Conservation (phyloP, 2,797 vertebrate species). For the Lepidocolaptes lacrymiger region DNA sequence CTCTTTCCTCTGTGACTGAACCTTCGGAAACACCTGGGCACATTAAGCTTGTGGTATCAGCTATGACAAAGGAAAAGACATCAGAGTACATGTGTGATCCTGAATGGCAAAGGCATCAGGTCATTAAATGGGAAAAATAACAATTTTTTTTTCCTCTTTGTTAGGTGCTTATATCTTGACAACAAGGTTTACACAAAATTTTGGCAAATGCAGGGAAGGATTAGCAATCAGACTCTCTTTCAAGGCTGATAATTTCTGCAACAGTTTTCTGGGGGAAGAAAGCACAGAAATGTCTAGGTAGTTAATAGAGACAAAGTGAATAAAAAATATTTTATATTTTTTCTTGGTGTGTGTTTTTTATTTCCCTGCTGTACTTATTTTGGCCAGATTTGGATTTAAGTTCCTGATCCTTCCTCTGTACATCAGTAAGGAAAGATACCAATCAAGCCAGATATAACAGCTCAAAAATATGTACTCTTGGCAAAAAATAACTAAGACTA, state of each 20-base stretch:
- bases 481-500: neutral
- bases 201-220: neutral
- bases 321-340: neutral
- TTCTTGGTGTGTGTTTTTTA: too few relatives aligned
- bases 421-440: neutral
- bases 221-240: neutral
- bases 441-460: neutral
- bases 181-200: neutral
- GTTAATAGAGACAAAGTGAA: neutral
- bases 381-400: neutral
- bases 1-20: neutral
- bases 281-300: fast-evolving
- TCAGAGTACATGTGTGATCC: too few relatives aligned
- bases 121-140: neutral
- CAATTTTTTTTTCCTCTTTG: neutral
- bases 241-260: neutral
- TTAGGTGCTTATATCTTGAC: neutral
- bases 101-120: neutral
- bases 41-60: neutral
- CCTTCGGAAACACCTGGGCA: neutral
- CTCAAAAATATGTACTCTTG: neutral
- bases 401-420: neutral
- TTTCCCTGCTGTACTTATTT: neutral
- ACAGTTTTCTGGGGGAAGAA: neutral
- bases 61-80: neutral